Evolutionary conservation across 1,140 invertebrate genomes (phyloP).

Genomic region (Pseudachorutes palmiensis): DNA sequence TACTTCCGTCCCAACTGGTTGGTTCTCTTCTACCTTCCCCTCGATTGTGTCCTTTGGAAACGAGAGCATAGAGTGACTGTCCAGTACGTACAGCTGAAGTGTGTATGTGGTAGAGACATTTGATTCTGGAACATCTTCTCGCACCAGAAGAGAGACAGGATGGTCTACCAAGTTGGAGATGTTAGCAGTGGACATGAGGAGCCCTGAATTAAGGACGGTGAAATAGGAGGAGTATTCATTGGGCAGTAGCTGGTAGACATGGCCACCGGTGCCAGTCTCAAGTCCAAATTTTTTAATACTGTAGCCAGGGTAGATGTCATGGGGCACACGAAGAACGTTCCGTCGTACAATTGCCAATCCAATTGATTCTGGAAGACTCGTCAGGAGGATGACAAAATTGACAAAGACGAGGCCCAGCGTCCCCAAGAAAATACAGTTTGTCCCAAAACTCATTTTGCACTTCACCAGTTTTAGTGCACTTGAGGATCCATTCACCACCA

Average conservation of each 20-base stretch:
- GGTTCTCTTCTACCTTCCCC: conserved; percentile 62
- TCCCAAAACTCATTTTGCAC: not conserved
- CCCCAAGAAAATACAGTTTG: not conserved
- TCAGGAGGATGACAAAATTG: not conserved
- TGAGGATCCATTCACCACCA: too few species aligned
- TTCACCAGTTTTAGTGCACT: not conserved
- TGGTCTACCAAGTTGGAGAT: conserved; percentile 67
- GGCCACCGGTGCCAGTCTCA: conserved; percentile 41
- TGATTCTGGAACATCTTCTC: conserved; percentile 59
- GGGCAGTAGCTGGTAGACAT: conserved; percentile 60
- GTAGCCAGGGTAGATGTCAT: conserved; percentile 76
- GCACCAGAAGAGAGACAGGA: conserved; percentile 66
- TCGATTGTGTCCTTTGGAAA: conserved; percentile 61
- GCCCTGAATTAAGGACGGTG: conserved; percentile 73
- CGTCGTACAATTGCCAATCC: conserved; percentile 36
- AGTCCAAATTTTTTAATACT: conserved; percentile 62
- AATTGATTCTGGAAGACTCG: not conserved
- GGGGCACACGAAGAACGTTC: conserved; percentile 45
- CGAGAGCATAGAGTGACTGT: conserved; percentile 65
- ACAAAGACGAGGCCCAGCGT: not conserved
- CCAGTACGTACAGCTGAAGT: conserved; percentile 69
- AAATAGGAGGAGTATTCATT: conserved; percentile 73
- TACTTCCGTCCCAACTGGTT: conserved; percentile 57
- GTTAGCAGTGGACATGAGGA: conserved; percentile 81
- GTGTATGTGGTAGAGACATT: conserved; percentile 70